Base-by-base conservation (phyloP, 1,140 invertebrate species). In the Panagrolaimus sp. region DNA sequence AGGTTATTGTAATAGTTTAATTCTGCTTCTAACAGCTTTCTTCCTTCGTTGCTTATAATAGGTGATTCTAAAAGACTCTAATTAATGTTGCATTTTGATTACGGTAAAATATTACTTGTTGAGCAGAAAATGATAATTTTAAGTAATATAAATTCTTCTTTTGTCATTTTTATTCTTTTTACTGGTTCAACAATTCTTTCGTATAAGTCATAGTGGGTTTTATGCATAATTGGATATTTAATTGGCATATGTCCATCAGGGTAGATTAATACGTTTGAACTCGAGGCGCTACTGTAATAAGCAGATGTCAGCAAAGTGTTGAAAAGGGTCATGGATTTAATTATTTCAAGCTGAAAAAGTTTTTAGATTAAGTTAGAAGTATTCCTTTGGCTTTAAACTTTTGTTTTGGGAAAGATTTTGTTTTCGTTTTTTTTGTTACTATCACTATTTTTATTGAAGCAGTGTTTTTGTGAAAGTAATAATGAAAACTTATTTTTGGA, bases 81-180 rank as follows among this genome's bases (percentile, higher is more conserved):
- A 38, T 38, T n/a, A n/a, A n/a, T n/a, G n/a, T n/a, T n/a, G 7
- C 2, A 38, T 4, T 7, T 4, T 38, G 31, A 4, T 38, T 38
- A 4, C 2, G 2, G 2, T 4, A 4, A 38, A 4, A 38, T 4
- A 38, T 38, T 38, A 38, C 31, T 38, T 38, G 31, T 38, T 38
- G 31, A 38, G 7, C 51, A 57, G 13, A 57, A 8, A 13, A 57
- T 57, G 0, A 57, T 57, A 20, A 27, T 27, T 25, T 57, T 57
- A 20, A 57, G 51, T 25, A 57, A 27, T 11, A 57, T 16, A 8
- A 25, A 57, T 57, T 57, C 51, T 57, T 57, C 51, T 25, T 57
- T 57, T 5, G 51, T 57, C 51, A 57, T 20, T 5, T 57, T 20
- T 11, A 57, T 16, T 0, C 51, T 20, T 3, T 16, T 57, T 11